These are phyloP conservation scores for Pseudomyrmex dendroicus DNA, from an alignment of 1,140 invertebrate genomes.

Conservation along the genomic window DNA sequence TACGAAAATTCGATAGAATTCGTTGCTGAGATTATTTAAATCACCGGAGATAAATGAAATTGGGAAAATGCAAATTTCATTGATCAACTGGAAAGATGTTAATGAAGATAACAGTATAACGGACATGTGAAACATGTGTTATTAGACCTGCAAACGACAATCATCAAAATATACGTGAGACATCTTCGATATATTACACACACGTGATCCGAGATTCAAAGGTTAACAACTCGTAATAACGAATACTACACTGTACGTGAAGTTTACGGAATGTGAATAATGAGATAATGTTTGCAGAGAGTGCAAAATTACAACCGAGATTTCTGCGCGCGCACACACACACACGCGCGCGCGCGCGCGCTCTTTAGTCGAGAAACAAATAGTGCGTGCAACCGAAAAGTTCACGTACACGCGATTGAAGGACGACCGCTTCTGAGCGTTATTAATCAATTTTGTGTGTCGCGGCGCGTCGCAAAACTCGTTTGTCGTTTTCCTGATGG, in stretches of 20 bases:
- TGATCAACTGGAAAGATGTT: background rate
- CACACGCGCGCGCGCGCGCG: no score
- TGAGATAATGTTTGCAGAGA: background rate
- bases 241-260: background rate
- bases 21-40: no score
- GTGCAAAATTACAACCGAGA: background rate
- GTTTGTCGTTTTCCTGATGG: constrained; percentile 3
- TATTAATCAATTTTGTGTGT: constrained; percentile 48
- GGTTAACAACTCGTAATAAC: background rate
- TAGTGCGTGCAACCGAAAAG: constrained; percentile 3
- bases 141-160: background rate
- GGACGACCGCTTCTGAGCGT: constrained; percentile 21
- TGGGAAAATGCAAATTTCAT: background rate
- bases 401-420: constrained; percentile 1
- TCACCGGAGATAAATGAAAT: background rate
- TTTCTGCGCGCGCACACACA: background rate
- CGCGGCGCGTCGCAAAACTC: background rate
- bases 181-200: background rate
- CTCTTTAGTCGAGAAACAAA: background rate
- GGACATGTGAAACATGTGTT: background rate
- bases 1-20: no score
- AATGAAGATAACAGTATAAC: background rate
- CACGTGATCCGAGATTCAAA: no score
- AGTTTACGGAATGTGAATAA: background rate
- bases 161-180: background rate